Evolutionary conservation across 2,113 vertebrate genomes (phyloP), one percentile per base, ranked within the genome.

Genomic region (Bos javanicus): DNA sequence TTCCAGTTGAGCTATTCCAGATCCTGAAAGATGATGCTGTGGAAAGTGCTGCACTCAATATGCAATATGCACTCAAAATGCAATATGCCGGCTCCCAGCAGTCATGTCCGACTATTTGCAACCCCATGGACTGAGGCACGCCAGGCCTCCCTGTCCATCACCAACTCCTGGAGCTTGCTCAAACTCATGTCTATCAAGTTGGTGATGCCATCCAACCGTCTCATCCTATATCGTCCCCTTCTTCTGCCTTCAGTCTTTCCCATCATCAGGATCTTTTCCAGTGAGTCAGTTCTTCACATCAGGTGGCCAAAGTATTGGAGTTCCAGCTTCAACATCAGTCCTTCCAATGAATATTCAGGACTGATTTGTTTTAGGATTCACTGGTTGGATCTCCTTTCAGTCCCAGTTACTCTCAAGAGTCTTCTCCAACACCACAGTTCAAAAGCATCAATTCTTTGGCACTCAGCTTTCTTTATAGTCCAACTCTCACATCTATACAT

Each of bases 101-200:
- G n/a, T 36, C 2, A 0, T 23, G n/a, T 71, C n/a, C 0, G 0
- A 71, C 64, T 36, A 9, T 71, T 71, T 36, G 64, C n/a, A 36
- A 1, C 21, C n/a, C 64, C n/a, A 21, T 23, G 1, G 64, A 71
- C n/a, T 71, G n/a, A 2, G 21, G n/a, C 64, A 36, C 2, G 1
- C 19, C 64, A 71, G 64, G 19, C n/a, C n/a, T 36, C n/a, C 64
- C 64, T 71, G n/a, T 71, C 64, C 64, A 71, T 71, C n/a, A 36
- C 17, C 15, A 7, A 64, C 33, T 64, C 62, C 64, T 36, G n/a
- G 64, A 36, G 64, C n/a, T 71, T 71, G 64, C 9, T 71, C 64
- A 36, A 11, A 36, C 19, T 71, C 64, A 36, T 12, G 9, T 36
- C 64, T 23, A 36, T 71, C 9, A 0, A 36, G 19, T 36, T 0